These are phyloP conservation scores for Drosophila repletoides DNA, from an alignment of 1,140 invertebrate genomes.

Conservation along the genomic window DNA sequence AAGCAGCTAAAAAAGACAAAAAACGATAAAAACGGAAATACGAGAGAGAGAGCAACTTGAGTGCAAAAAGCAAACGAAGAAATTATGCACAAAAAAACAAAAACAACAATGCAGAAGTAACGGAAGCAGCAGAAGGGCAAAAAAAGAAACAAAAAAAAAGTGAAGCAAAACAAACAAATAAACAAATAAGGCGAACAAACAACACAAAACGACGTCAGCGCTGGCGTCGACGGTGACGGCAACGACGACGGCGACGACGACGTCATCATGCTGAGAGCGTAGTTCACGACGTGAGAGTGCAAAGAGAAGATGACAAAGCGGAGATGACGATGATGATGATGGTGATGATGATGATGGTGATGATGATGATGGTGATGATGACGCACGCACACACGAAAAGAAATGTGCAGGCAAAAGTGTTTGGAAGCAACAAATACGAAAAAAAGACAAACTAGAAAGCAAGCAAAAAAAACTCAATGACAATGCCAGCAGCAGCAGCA, in stretches of 20 bases:
- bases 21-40: background rate
- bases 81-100: constrained; percentile 48
- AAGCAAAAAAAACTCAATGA: constrained; percentile 71
- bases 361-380: constrained; percentile 1
- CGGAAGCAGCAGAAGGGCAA: constrained; percentile 46
- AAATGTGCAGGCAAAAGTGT: constrained; percentile 72
- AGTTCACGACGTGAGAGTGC: constrained; percentile 27
- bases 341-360: background rate
- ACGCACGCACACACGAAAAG: constrained; percentile 43
- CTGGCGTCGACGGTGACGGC: no score
- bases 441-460: constrained; percentile 71
- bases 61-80: constrained; percentile 65
- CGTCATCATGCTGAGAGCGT: constrained; percentile 21
- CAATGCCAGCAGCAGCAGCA: constrained; percentile 45
- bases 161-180: constrained; percentile 66
- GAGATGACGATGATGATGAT: constrained; percentile 33
- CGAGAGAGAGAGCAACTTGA: constrained; percentile 53
- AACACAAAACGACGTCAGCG: constrained; percentile 33
- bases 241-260: background rate
- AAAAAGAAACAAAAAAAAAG: constrained; percentile 39
- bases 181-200: constrained; percentile 62
- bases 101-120: background rate
- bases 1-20: constrained; percentile 51
- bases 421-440: constrained; percentile 65
- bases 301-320: constrained; percentile 67